Evolutionary conservation across 2,888 invertebrate species (phyloP).

Genomic region (Automeris io): DNA sequence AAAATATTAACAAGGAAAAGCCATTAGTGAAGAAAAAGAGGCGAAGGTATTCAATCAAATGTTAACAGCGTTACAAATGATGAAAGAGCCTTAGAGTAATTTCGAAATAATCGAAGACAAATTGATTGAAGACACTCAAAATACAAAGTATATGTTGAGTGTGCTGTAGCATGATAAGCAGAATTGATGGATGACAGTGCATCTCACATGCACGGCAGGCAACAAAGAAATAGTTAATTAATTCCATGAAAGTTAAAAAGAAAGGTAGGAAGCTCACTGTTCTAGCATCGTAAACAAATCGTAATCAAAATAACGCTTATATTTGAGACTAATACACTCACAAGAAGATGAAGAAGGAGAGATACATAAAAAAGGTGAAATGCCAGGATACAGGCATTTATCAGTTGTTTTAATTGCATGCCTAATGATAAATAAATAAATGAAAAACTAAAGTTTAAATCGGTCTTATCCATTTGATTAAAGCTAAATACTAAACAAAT

Average conservation of each 20-base stretch:
- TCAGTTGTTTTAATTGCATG: too few relatives aligned
- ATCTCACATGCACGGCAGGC: conserved; percentile 35
- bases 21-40: conserved; percentile 10
- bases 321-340: too few relatives aligned
- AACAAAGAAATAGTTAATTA: conserved; percentile 69
- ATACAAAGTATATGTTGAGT: conserved; percentile 33
- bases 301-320: conserved; percentile 30
- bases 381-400: too few relatives aligned
- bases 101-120: conserved; percentile 50
- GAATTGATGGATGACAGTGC: conserved; percentile 66
- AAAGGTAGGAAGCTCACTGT: conserved; percentile 37
- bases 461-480: too few relatives aligned
- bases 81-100: conserved; percentile 45
- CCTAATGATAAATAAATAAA: too few relatives aligned
- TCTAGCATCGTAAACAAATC: conserved; percentile 37
- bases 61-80: conserved; percentile 26
- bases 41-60: conserved; percentile 23
- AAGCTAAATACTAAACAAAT: too few relatives aligned
- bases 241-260: conserved; percentile 56
- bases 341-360: conserved; percentile 13
- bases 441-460: too few relatives aligned
- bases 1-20: conserved; percentile 11
- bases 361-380: too few relatives aligned
- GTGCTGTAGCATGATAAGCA: conserved; percentile 55
- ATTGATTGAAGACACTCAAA: conserved; percentile 52